Evolutionary conservation across 2,797 vertebrate genomes (phyloP).

Genomic region (Silurus lanzhouensis): DNA sequence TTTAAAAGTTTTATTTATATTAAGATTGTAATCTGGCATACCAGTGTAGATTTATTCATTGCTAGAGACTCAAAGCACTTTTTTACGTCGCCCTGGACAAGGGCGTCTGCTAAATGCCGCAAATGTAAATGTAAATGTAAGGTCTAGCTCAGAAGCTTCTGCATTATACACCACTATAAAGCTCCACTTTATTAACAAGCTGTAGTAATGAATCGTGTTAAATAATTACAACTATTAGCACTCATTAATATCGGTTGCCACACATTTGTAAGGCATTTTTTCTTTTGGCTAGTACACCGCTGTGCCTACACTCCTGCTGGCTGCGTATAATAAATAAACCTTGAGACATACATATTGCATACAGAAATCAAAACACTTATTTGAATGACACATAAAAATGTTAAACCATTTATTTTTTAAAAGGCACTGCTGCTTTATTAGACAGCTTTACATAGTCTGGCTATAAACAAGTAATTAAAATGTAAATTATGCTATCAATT

Average conservation of each 20-base stretch:
- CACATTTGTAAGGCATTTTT: background rate
- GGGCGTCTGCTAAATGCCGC: too few relatives aligned
- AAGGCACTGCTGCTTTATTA: background rate
- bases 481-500: background rate
- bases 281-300: background rate
- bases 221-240: background rate
- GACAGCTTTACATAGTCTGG: background rate
- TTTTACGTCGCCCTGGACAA: too few relatives aligned
- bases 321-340: background rate
- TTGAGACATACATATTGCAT: background rate
- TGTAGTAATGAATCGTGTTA: background rate
- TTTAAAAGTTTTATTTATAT: too few relatives aligned
- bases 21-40: too few relatives aligned
- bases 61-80: too few relatives aligned
- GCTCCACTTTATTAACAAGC: background rate
- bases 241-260: background rate
- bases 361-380: background rate
- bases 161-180: background rate
- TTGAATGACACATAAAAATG: background rate
- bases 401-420: background rate
- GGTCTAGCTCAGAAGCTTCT: background rate
- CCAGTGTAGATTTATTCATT: too few relatives aligned
- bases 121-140: too few relatives aligned
- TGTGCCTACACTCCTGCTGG: background rate
- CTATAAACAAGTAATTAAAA: background rate